Percentiles rank a stretch among this genome's conserved stretches.
phyloP scores from a whole-genome alignment of 2,113 vertebrate genomes.

The Circaetus gallicus region DNA sequence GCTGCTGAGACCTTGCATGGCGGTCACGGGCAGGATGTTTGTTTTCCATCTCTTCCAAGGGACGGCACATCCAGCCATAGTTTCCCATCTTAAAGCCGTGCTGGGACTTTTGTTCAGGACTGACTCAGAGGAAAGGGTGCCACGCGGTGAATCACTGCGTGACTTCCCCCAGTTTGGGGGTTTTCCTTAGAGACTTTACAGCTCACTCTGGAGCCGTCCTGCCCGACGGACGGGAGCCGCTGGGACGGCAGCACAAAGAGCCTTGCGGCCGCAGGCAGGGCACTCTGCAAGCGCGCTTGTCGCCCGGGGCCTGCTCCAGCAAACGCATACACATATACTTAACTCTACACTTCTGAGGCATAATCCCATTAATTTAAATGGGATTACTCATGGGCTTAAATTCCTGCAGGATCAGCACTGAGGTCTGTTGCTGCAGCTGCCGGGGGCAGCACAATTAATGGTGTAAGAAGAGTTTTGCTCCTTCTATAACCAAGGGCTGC shows the following conservation, averaged over 20 bases:
- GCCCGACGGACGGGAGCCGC: accelerated
- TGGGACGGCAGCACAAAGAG: background rate
- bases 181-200: background rate
- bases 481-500: background rate
- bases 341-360: constrained; percentile 53
- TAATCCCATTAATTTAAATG: constrained; percentile 63
- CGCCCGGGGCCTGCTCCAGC: background rate
- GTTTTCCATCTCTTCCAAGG: constrained; percentile 13
- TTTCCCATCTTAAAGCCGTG: background rate
- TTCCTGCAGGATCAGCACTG: constrained; percentile 54
- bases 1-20: background rate
- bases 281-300: accelerated
- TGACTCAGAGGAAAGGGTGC: constrained; percentile 61
- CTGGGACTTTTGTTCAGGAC: background rate
- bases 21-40: background rate
- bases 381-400: constrained; percentile 42
- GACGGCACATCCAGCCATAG: background rate
- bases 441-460: background rate
- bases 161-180: background rate
- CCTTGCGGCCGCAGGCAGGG: accelerated
- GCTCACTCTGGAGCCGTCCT: background rate
- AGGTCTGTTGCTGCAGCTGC: constrained; percentile 53
- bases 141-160: background rate
- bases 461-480: background rate
- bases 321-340: constrained; percentile 18